Percentiles rank a stretch among this genome's conserved stretches.
These are phyloP conservation scores for Tympanoctomys barrerae DNA, from an alignment of 2,797 vertebrate species.

Conservation along the genomic window DNA sequence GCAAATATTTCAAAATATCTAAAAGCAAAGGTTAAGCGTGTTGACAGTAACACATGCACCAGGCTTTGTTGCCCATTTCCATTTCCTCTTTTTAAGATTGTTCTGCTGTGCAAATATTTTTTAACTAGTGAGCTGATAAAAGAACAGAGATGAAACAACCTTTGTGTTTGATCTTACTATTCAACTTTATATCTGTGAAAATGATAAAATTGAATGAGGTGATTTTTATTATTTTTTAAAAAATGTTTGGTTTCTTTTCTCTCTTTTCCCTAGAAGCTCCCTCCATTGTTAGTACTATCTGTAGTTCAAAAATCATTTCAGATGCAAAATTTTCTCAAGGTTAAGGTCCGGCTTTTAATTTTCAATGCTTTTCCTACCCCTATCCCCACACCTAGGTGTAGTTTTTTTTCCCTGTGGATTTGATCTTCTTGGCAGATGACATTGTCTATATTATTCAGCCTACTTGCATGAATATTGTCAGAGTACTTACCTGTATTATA, in stretches of 20 bases:
- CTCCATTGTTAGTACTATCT: conserved; percentile 23
- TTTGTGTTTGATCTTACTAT: conserved; percentile 52
- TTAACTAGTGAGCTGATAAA: conserved; percentile 50
- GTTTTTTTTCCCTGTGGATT: conserved; percentile 56
- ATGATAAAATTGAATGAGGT: conserved; percentile 48
- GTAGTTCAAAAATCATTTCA: conserved; percentile 66
- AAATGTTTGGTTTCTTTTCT: not conserved
- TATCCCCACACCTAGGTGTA: not conserved
- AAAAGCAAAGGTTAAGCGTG: conserved; percentile 66
- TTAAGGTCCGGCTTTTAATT: conserved; percentile 69
- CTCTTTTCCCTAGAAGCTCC: not conserved
- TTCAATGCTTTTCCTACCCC: not conserved
- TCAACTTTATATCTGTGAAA: conserved; percentile 47
- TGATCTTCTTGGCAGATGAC: conserved; percentile 57
- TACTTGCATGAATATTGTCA: conserved; percentile 64
- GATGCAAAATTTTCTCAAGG: conserved; percentile 59
- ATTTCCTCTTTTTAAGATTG: conserved; percentile 53
- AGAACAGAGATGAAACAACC: conserved; percentile 41
- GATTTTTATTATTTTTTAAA: conserved; percentile 1
- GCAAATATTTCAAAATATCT: conserved; percentile 64
- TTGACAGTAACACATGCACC: not conserved
- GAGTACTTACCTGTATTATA: conserved; percentile 55
- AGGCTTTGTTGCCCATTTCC: not conserved
- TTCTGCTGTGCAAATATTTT: conserved; percentile 51
- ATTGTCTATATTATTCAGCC: conserved; percentile 55